Evolutionary conservation across 2,888 invertebrate genomes (phyloP), one percentile per base, ranked within the genome.

Genomic region (Drosophila neonasuta): DNA sequence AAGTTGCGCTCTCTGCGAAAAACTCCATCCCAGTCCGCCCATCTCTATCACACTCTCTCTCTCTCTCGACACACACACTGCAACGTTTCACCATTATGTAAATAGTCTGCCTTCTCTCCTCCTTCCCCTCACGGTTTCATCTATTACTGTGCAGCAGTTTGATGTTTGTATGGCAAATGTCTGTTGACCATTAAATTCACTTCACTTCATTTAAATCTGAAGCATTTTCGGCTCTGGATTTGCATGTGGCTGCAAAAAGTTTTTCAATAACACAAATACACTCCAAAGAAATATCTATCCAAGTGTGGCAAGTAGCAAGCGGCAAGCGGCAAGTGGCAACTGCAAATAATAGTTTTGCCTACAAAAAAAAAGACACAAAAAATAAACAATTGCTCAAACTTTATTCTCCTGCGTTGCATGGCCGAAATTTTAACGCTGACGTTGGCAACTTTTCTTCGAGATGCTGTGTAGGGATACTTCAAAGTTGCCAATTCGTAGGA

Each of bases 151-250:
- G 61, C 72, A 56, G 39, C 65, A 44, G 58, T 71, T 64, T 67
- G 74, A 71, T 80, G 70, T 77, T 74, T 80, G 68, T 70, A 60
- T 60, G 62, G 76, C 74, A 77, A 83, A 84, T 79, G 80, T 85
- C 84, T 85, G 84, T 79, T 85, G 84, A 87, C 84, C 88, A 85
- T 85, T 85, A 87, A 87, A 85, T 85, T 87, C 84, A 85, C 88
- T 85, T 86, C 88, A 85, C 84, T 85, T 85, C 88, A 85, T 85
- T 85, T 87, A 87, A 85, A 87, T 85, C 87, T 85, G 72, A 77
- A 85, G 84, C 77, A 80, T 80, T 78, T 87, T 76, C 66, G 64
- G 68, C 65, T 59, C 46, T 54, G 48, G 68, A 68, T 75, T 76
- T 79, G 77, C 73, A 73, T 74, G 85, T 63, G 66, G 41, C 61